Evolutionary conservation across 2,797 vertebrate genomes (phyloP), one percentile per base, ranked within the genome.

Genomic region (Syngnathus acus): DNA sequence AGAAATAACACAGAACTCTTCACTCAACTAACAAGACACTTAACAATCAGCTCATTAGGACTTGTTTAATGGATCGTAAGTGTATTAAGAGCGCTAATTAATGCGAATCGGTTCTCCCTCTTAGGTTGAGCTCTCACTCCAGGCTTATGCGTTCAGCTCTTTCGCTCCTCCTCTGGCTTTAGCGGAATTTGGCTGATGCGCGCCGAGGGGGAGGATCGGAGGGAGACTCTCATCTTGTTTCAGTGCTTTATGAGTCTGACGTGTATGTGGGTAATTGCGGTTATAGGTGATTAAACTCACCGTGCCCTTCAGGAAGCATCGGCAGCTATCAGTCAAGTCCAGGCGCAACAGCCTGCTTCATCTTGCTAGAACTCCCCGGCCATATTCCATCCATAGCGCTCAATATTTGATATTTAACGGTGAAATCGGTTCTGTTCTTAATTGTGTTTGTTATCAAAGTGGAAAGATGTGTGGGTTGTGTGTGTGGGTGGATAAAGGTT

Each of bases 231-330:
- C 88, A 91, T 91, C 91, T 91, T 87, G 89, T 91, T 91, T 89
- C 87, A 78, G 82, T 86, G 88, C 86, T 91, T 92, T 92, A 91
- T 91, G 92, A 90, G 89, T 89, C 88, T 86, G 87, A 90, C 80
- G 88, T 89, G 82, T 81, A 89, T 71, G 85, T 91, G 89, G 87
- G 88, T 92, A 91, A 93, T 91, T 92, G 89, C 84, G 84, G 87
- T 92, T 91, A 92, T 93, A 89, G 91, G 91, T 93, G 90, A 93
- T 93, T 93, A 92, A 93, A 93, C 92, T 92, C 90, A 84, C 79
- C 67, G 65, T 92, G 92, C 86, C 90, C 92, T 88, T 88, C 86
- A 87, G 88, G 87, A 90, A 85, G 85, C 81, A 47, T 77, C 82
- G 88, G 79, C 82, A 80, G 82, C 87, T 72, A 91, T 92, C 90